Base-by-base conservation (phyloP, 2,797 vertebrate genomes). In the Lerista edwardsae region DNA sequence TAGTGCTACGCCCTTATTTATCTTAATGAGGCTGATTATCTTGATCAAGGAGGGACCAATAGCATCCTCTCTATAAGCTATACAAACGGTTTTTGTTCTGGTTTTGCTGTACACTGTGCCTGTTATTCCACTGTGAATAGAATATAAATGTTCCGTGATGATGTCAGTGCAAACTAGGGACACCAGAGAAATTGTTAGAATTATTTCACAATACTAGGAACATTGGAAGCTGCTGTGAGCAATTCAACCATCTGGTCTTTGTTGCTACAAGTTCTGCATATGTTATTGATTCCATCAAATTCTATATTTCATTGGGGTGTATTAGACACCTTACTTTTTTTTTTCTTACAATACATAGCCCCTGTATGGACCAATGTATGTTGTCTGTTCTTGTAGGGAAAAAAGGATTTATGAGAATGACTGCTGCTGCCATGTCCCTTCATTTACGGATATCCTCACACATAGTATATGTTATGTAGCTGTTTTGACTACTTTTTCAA, bases 31-130 rank as follows among this genome's bases (percentile, higher is more conserved):
- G 21, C 51, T 41, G 77, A 7, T 74, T 86, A 44, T 68, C 1
- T 83, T 76, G 39, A 65, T 91, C 82, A 77, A 91, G 80, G 15
- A 84, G 27, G n/a, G 62, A 55, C 0, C 47, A 23, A 78, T 78
- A 62, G 75, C 71, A 64, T 62, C 27, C 59, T 73, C 68, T 88
- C 91, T 62, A 27, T 79, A 88, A 76, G 3, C 27, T 83, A 15
- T 79, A 77, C 10, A 87, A 87, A 39, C 75, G 39, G 75, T 55
- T 85, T 87, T 83, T 91, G 41, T 84, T 84, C 75, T 47, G 2
- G 55, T 80, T 89, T 25, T 36, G 72, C 44, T 75, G 2, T 88
- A 0, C 5, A 4, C 76, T 83, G 64, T 57, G 23, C 86, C 74
- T 91, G 7, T 87, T 88, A 55, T 69, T 91, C 0, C 4, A 69